Conservation (phyloP, 1,140 invertebrate species). For the Tenebrio molitor region DNA sequence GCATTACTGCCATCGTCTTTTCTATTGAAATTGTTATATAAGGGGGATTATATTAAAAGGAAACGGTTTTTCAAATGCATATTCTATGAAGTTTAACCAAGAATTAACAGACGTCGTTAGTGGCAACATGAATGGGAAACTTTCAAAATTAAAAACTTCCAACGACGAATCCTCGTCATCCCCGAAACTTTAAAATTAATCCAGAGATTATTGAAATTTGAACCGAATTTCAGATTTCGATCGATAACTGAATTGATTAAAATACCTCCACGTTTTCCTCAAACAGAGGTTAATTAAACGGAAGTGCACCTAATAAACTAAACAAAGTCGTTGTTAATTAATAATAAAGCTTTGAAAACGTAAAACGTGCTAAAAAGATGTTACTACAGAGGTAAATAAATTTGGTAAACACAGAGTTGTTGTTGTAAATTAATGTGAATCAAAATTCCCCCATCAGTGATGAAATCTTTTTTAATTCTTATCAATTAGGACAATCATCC, state of each 20-base stretch:
- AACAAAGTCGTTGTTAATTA: too few species aligned
- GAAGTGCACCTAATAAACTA: too few species aligned
- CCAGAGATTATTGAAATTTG: constrained; percentile 20
- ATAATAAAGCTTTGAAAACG: too few species aligned
- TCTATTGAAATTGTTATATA: constrained; percentile 38
- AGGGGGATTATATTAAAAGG: constrained; percentile 29
- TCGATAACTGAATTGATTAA: constrained; percentile 19
- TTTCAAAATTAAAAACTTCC: constrained; percentile 33
- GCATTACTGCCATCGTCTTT: constrained; percentile 24
- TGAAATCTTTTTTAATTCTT: neutral
- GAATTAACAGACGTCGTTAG: constrained; percentile 35
- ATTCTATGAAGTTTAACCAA: constrained; percentile 27
- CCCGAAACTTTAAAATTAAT: constrained; percentile 23
- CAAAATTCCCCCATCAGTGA: too few species aligned
- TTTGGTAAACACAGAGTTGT: too few species aligned
- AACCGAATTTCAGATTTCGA: neutral
- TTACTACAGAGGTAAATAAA: too few species aligned
- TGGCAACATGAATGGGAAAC: constrained; percentile 22
- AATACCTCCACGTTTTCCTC: neutral
- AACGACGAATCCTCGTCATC: constrained; percentile 7
- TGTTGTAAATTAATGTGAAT: too few species aligned
- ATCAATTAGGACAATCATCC: too few species aligned
- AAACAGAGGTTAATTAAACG: too few species aligned
- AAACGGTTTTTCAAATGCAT: constrained; percentile 19
- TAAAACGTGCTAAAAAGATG: too few species aligned